Percentiles rank a stretch among this genome's conserved stretches.
These are phyloP conservation scores for Neoaliturus tenellus DNA, from an alignment of 2,888 invertebrate genomes.

Conservation along the genomic window DNA sequence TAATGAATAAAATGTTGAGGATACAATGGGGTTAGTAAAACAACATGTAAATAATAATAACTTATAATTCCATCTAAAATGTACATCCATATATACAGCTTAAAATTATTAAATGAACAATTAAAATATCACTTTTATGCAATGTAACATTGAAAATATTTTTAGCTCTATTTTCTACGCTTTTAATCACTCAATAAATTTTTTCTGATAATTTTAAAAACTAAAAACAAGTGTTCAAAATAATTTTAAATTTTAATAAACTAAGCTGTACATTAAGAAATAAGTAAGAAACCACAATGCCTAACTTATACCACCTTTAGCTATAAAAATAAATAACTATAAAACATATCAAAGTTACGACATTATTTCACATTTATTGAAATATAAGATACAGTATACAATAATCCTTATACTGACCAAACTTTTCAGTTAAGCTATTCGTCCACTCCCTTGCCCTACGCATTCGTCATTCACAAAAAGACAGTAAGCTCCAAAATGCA, in stretches of 20 bases:
- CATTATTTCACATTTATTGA: not conserved
- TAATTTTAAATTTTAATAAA: not conserved
- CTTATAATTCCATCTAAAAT: slow-evolving; percentile 11
- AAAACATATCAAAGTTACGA: not conserved
- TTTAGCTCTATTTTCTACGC: not conserved
- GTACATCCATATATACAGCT: slow-evolving; percentile 8
- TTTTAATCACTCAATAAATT: not conserved
- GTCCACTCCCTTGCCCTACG: not conserved
- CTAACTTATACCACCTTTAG: slow-evolving; percentile 41
- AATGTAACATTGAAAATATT: not conserved
- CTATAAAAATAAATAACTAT: not conserved
- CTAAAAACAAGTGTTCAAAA: not conserved
- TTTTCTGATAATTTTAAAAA: not conserved
- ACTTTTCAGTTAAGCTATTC: not conserved
- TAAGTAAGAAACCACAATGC: slow-evolving; percentile 16
- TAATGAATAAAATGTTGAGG: no score
- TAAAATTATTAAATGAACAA: not conserved
- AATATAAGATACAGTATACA: slow-evolving; percentile 1
- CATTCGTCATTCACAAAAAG: not conserved
- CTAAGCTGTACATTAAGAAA: slow-evolving; percentile 11
- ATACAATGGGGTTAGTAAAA: no score
- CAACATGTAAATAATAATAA: not conserved
- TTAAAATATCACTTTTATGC: slow-evolving; percentile 1
- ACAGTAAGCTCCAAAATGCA: not conserved
- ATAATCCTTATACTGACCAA: not conserved